These are phyloP conservation scores for Andrena trimmerana DNA, from an alignment of 2,888 invertebrate species.

Conservation along the genomic window DNA sequence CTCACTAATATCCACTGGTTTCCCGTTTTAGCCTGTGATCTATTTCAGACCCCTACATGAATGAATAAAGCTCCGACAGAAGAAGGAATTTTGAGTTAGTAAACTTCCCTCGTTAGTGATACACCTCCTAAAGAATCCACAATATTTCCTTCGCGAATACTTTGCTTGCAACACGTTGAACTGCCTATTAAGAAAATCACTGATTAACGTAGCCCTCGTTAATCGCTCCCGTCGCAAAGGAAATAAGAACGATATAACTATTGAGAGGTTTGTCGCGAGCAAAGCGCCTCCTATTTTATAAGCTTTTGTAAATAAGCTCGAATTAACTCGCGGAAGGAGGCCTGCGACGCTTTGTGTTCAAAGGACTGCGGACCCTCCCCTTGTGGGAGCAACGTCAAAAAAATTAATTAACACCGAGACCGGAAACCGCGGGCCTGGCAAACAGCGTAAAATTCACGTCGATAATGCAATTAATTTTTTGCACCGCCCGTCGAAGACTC, in stretches of 20 bases:
- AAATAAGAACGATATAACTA: slow-evolving; percentile 2
- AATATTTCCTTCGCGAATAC: neutral
- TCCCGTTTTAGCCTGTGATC: too few relatives aligned
- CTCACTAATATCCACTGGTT: neutral
- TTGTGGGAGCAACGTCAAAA: slow-evolving; percentile 7
- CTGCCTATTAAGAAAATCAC: neutral
- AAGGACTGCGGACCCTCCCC: slow-evolving; percentile 26
- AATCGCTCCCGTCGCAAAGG: neutral
- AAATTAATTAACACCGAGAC: slow-evolving; percentile 54
- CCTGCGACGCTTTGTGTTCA: slow-evolving; percentile 34
- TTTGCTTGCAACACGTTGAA: too few relatives aligned
- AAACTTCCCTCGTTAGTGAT: neutral
- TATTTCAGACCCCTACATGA: neutral
- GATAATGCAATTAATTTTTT: slow-evolving; percentile 56
- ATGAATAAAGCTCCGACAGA: neutral
- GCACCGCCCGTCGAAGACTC: slow-evolving; percentile 22
- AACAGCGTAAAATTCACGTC: slow-evolving; percentile 48
- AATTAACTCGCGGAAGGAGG: slow-evolving; percentile 23
- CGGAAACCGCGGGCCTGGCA: slow-evolving; percentile 12
- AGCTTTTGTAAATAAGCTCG: slow-evolving; percentile 35
- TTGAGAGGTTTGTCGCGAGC: neutral
- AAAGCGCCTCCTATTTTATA: neutral
- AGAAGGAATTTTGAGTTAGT: neutral
- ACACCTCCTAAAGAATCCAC: neutral
- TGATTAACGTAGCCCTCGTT: neutral